Conservation (phyloP, 2,113 vertebrate species). For the Gracilinanus agilis region DNA sequence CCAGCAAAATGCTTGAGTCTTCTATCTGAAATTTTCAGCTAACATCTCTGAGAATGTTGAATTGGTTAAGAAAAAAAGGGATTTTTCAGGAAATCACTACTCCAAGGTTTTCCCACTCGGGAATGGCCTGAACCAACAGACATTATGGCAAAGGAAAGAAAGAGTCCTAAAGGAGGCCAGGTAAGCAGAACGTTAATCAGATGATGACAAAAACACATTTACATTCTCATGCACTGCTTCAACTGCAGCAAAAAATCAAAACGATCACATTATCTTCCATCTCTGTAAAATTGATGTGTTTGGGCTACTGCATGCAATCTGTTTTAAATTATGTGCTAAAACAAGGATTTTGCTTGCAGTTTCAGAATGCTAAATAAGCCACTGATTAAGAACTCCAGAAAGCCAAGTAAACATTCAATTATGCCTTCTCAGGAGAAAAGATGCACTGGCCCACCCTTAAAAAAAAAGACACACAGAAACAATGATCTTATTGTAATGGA, state of each 20-base stretch:
- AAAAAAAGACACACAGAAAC: not conserved
- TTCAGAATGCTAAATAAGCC: constrained; percentile 57
- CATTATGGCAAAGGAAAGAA: constrained; percentile 31
- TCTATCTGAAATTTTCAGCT: not conserved
- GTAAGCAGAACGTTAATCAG: constrained; percentile 8
- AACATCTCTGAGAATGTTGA: not conserved
- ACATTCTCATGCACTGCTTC: constrained; percentile 35
- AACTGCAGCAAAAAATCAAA: constrained; percentile 44
- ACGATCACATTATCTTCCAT: constrained; percentile 51
- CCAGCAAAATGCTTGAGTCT: not conserved
- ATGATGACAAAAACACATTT: not conserved
- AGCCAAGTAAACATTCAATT: constrained; percentile 69
- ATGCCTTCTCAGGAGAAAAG: constrained; percentile 44
- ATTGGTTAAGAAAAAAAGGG: not conserved
- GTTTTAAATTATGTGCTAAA: constrained; percentile 70
- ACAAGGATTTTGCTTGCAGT: constrained; percentile 62
- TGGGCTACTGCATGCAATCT: constrained; percentile 52
- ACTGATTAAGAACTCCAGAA: constrained; percentile 58
- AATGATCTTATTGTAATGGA: constrained; percentile 63
- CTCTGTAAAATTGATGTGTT: constrained; percentile 61
- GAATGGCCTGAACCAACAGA: not conserved
- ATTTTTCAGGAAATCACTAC: not conserved
- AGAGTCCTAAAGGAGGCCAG: constrained; percentile 13
- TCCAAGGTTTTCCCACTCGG: not conserved
- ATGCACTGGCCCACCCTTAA: constrained; percentile 35